Conservation (phyloP, 2,797 vertebrate genomes). For the Cuniculus paca region DNA sequence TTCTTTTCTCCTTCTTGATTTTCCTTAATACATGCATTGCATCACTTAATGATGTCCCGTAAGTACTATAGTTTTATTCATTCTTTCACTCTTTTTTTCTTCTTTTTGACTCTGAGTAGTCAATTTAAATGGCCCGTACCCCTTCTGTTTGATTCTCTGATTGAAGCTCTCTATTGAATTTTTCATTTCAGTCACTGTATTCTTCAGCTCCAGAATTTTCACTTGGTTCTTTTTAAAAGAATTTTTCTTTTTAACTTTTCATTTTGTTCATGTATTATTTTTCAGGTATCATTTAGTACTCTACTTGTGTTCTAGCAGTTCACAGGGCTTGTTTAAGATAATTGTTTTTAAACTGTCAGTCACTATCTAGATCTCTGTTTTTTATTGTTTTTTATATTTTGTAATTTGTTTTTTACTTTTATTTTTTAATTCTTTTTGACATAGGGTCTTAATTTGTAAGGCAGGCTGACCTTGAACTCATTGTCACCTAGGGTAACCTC, state of each 20-base stretch:
- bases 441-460: too few species aligned
- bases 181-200: background rate
- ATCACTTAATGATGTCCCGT: background rate
- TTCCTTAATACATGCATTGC: background rate
- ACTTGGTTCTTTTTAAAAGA: background rate
- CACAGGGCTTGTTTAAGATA: background rate
- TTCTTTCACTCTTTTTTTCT: background rate
- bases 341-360: background rate
- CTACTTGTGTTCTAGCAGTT: background rate
- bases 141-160: background rate
- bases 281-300: background rate
- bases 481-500: too few species aligned
- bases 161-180: background rate
- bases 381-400: background rate
- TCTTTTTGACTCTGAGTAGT: background rate
- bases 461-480: too few species aligned
- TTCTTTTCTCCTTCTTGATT: background rate
- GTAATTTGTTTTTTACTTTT: too few species aligned
- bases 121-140: background rate
- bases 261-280: background rate
- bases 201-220: background rate
- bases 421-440: too few species aligned
- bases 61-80: background rate
- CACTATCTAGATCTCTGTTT: background rate
- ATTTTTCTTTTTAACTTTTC: background rate